Evolutionary conservation across 2,797 vertebrate species (phyloP), one percentile per base, ranked within the genome.

Genomic region (Mus minutoides): DNA sequence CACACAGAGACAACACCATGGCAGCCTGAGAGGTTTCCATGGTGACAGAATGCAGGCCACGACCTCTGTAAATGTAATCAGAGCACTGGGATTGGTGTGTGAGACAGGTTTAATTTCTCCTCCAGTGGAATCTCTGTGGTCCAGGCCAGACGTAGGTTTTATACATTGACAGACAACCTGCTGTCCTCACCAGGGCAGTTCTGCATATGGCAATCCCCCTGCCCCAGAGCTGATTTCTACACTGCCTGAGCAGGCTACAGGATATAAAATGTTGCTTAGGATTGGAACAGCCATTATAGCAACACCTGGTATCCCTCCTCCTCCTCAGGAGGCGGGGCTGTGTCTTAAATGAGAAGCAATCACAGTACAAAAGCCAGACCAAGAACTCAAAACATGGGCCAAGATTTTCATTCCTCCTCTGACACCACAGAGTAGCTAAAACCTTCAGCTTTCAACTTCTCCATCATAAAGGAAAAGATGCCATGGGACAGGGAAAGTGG

Each of bases 21-120:
- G 98, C 98, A 98, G 98, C 98, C 90, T 91, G 97, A 98, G 97
- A 96, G 97, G 99, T 99, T 99, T 98, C 99, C 98, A 99, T 99
- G 98, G 98, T 97, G 98, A 99, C 98, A 97, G 98, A 98, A 98
- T 88, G 97, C 98, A 98, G 98, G 98, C 99, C 98, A 88, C 96
- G 98, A 99, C 99, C 99, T 98, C 98, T 98, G 98, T 98, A 98
- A 98, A 98, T 98, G 98, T 98, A 98, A 98, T 98, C 98, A 98
- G 98, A 98, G 98, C 98, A 73, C 97, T 98, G 98, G 98, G 98
- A 98, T 97, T 96, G 98, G 94, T 97, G 95, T 98, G 98, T 97
- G 97, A 98, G 98, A 98, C 98, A 98, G 98, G 96, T 98, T 98
- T 98, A 98, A 98, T 98, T 98, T 98, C 98, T 98, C 97, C 96